Evolutionary conservation across 2,797 vertebrate genomes (phyloP), one percentile per base, ranked within the genome.

Genomic region (Ctenopoma kingsleyae): DNA sequence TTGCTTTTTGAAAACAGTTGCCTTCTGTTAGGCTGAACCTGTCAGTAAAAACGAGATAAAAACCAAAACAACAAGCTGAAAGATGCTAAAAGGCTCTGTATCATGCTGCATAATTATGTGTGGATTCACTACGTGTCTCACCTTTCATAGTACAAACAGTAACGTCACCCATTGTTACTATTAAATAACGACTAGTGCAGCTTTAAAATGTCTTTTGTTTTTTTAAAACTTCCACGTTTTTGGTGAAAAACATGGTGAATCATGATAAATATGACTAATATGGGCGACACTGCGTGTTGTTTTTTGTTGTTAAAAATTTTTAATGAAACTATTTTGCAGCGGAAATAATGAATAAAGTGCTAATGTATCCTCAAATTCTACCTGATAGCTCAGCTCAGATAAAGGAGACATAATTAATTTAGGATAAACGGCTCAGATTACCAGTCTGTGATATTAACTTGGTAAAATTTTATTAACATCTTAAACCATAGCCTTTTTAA

Each of bases 401-500:
- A 27, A 27, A 27, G 25, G 25, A 9, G 30, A 32, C 7, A 8
- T 32, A 32, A 32, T 32, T 32, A 1, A 32, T 32, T 32, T 32
- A 32, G 30, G 8, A 32, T 9, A 32, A 32, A 32, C 5, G 4
- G 25, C 25, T 27, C 25, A 4, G 30, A 8, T 32, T 32, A 32
- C 30, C 30, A 32, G 30, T 32, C 8, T 32, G 30, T 2, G 8
- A 32, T 32, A 9, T 9, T 32, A 27, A 27, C 1, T 27, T 27
- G 25, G 25, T 27, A 5, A 23, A 2, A 23, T 23, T 2, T 23
- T 23, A 23, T 23, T 23, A 23, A 27, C 5, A 27, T 4, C 25
- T 27, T 27, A 32, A 32, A 32, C 8, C 30, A 43, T 7, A n/a
- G 41, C 58, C 56, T 63, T 70, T 66, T 67, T 36, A 71, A 63